These are phyloP conservation scores for Patella pellucida DNA, from an alignment of 2,888 invertebrate species.

Conservation along the genomic window DNA sequence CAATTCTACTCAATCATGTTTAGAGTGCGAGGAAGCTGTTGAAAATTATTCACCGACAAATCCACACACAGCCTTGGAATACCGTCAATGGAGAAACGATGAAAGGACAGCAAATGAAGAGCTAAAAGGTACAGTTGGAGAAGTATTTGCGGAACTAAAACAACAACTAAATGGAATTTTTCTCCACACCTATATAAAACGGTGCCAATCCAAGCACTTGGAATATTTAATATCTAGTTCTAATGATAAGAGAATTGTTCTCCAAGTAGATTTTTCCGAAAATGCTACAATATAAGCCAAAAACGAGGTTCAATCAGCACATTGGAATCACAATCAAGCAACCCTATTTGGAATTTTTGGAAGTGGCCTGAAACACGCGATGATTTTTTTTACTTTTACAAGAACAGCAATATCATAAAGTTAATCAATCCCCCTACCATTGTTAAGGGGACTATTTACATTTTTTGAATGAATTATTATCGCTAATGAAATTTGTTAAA, in stretches of 20 bases:
- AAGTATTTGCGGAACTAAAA: not conserved
- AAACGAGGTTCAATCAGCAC: not conserved
- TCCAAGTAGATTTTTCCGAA: not conserved
- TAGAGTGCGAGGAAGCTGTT: not conserved
- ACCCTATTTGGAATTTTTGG: not conserved
- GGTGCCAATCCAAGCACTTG: not conserved
- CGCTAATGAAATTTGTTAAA: no score
- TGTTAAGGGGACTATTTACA: not conserved
- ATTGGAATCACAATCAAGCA: not conserved
- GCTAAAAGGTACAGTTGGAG: not conserved
- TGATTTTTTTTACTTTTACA: slow-evolving; percentile 5
- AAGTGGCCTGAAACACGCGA: slow-evolving; percentile 5
- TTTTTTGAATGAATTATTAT: no score
- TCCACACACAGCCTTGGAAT: not conserved
- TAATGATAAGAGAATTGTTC: not conserved
- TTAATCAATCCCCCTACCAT: not conserved
- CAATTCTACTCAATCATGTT: not conserved
- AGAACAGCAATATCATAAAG: not conserved
- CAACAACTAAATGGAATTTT: not conserved
- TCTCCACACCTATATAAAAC: not conserved
- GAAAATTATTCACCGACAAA: not conserved
- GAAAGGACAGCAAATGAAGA: not conserved
- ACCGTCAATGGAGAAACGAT: not conserved
- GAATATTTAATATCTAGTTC: not conserved
- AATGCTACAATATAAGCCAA: no score